Conservation (phyloP, 2,113 vertebrate species). For the Antechinus flavipes region DNA sequence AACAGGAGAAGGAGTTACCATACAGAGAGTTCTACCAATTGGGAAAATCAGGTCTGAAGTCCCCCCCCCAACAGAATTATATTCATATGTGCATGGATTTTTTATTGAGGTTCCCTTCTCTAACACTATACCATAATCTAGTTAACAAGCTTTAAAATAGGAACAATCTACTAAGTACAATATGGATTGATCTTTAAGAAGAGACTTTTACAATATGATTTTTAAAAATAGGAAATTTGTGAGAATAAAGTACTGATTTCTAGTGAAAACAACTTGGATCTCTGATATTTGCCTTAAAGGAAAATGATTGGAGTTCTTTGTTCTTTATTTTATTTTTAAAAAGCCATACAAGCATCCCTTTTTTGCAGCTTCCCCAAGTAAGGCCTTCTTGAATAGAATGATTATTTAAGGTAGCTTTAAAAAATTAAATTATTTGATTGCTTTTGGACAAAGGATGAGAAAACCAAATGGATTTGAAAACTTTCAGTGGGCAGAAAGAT, state of each 20-base stretch:
- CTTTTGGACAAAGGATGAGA: background rate
- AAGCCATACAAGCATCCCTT: background rate
- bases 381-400: background rate
- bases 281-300: background rate
- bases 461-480: background rate
- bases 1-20: background rate
- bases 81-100: background rate
- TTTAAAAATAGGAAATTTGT: background rate
- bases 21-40: background rate
- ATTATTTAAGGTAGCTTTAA: background rate
- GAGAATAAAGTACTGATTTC: background rate
- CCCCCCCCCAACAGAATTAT: background rate
- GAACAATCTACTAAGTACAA: background rate
- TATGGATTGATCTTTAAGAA: background rate
- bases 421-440: background rate
- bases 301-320: background rate
- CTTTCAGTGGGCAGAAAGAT: background rate
- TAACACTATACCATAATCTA: background rate
- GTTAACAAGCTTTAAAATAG: background rate
- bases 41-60: background rate
- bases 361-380: background rate
- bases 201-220: background rate
- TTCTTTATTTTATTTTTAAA: background rate
- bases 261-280: background rate
- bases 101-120: background rate